phyloP scores from a whole-genome alignment of 2,888 invertebrate genomes.

The Cordylochernes scorpioides region DNA sequence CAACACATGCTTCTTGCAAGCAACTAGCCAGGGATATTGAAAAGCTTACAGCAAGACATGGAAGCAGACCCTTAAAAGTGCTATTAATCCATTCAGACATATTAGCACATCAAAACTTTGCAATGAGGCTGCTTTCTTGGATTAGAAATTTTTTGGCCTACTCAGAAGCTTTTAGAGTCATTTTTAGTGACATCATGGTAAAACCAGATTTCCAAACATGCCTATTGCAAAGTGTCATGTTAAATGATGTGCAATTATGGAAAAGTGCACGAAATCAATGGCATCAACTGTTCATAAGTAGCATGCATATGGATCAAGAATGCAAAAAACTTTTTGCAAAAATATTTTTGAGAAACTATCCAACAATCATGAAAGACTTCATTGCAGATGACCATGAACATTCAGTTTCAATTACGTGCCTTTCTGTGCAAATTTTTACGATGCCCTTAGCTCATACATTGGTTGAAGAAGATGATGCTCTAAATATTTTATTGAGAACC shows the following conservation, averaged over 20 bases:
- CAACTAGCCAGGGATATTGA: constrained; percentile 54
- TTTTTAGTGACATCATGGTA: constrained; percentile 13
- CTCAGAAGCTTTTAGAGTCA: constrained; percentile 29
- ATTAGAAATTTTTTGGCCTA: constrained; percentile 48
- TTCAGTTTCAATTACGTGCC: constrained; percentile 65
- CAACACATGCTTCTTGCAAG: constrained; percentile 34
- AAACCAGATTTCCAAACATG: constrained; percentile 14
- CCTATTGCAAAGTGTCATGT: constrained; percentile 24
- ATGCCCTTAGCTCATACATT: constrained; percentile 73
- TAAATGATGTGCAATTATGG: constrained; percentile 61
- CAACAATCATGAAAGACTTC: constrained; percentile 61
- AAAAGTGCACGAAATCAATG: constrained; percentile 74
- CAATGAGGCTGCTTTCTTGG: constrained; percentile 68
- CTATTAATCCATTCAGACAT: constrained; percentile 66
- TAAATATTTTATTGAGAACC: constrained; percentile 65
- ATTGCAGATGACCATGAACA: constrained; percentile 93
- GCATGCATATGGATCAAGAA: constrained; percentile 79
- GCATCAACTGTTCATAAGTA: constrained; percentile 88
- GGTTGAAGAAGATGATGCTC: constrained; percentile 62
- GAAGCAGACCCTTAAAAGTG: constrained; percentile 45
- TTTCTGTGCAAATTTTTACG: constrained; percentile 86
- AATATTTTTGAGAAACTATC: constrained; percentile 52
- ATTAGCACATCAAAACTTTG: constrained; percentile 77
- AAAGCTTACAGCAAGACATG: constrained; percentile 49
- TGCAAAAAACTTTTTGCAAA: constrained; percentile 40